Conservation (phyloP, 1,140 invertebrate species). For the Aricia agestis region DNA sequence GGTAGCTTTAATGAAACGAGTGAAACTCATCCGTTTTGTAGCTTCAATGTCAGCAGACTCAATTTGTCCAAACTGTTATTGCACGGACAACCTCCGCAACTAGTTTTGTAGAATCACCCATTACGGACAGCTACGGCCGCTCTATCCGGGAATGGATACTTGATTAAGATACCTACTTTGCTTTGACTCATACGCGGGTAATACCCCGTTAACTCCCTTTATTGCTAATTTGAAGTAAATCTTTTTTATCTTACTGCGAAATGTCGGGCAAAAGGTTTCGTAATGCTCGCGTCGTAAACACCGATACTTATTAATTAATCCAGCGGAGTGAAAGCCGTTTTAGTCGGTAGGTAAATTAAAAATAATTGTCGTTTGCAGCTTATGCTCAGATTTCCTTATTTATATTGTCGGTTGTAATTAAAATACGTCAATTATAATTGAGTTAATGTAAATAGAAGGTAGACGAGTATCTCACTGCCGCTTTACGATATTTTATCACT, state of each 20-base stretch:
- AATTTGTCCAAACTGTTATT: constrained; percentile 73
- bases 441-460: not conserved
- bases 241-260: constrained; percentile 41
- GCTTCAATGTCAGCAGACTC: constrained; percentile 58
- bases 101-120: constrained; percentile 63
- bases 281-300: not conserved
- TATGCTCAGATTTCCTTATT: not conserved
- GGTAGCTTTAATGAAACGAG: constrained; percentile 34
- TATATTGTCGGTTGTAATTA: not conserved
- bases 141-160: constrained; percentile 62
- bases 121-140: constrained; percentile 52
- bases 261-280: not conserved
- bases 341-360: constrained; percentile 3
- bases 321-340: constrained; percentile 9
- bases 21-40: constrained; percentile 27
- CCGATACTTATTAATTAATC: constrained; percentile 9
- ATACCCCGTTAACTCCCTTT: constrained; percentile 59
- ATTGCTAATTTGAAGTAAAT: constrained; percentile 65
- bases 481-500: not conserved
- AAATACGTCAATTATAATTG: not conserved
- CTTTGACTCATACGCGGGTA: constrained; percentile 59
- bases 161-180: constrained; percentile 67
- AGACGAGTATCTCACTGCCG: not conserved
- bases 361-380: not conserved
- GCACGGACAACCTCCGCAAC: constrained; percentile 45